Evolutionary conservation across 2,113 vertebrate species (phyloP), one percentile per base, ranked within the genome.

Genomic region (Microtus oregoni): DNA sequence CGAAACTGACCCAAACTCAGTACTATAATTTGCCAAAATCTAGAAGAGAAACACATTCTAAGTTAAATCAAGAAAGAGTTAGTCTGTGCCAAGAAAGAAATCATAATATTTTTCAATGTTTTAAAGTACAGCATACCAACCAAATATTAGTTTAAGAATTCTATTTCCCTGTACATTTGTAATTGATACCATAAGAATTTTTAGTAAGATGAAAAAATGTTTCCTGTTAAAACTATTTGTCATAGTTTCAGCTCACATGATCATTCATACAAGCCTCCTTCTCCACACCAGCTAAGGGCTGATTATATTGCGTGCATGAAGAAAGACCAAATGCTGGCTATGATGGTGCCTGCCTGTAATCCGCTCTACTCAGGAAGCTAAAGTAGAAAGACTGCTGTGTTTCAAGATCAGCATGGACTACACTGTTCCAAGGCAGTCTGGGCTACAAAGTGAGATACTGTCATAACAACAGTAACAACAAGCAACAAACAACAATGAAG

Each of bases 101-200:
- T 47, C 52, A 92, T 28, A 81, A 88, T 20, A 41, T 73, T 44
- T 67, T 78, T 92, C 35, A 52, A 32, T 77, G 14, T 32, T 95
- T 95, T 93, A 58, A 93, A 58, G 86, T 76, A 58, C 7, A 86
- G 10, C 11, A 7, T 61, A 47, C 32, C 86, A 88, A 73, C 24
- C 70, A 96, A 78, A 85, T 44, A 41, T 52, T 77, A 35, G 50
- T 93, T 95, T 92, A 79, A 26, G 77, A 70, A 50, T 19, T 96
- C 68, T 73, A 79, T 90, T 91, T 87, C 61, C n/a, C 22, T 86
- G 28, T 38, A 28, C 17, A 88, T 38, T 89, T 92, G 32, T 63
- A 93, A 89, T 20, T 58, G 30, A 76, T 14, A 55, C 19, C 24
- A 41, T 35, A 20, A 93, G 19, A 30, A 8, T 65, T 86, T 63